These are phyloP conservation scores for Channa argus DNA, from an alignment of 2,113 vertebrate genomes.

Conservation along the genomic window DNA sequence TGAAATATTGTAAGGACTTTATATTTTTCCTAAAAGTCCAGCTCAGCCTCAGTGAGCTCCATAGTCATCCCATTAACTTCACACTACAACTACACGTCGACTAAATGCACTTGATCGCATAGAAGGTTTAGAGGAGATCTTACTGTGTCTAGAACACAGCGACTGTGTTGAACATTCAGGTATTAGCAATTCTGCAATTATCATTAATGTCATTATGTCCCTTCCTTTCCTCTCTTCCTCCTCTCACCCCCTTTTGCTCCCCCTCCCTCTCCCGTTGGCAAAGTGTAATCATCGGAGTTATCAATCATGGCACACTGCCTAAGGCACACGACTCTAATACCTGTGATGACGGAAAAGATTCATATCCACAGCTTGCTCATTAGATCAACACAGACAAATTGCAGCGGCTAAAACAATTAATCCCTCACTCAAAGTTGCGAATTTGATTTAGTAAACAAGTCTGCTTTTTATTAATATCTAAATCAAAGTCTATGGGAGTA, in stretches of 20 bases:
- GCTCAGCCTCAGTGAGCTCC: background rate
- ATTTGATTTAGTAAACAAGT: too few relatives aligned
- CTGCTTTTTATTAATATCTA: too few relatives aligned
- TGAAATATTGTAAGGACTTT: background rate
- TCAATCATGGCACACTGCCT: slow-evolving; percentile 67
- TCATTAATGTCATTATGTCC: slow-evolving; percentile 66
- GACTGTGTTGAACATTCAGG: slow-evolving; percentile 43
- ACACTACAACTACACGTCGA: background rate
- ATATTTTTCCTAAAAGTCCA: too few relatives aligned
- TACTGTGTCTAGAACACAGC: slow-evolving; percentile 15
- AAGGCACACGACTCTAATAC: slow-evolving; percentile 54
- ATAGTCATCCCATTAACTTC: background rate
- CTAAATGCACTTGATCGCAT: slow-evolving; percentile 2
- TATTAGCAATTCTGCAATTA: slow-evolving; percentile 72
- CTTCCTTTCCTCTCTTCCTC: slow-evolving; percentile 44
- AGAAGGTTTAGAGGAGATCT: slow-evolving; percentile 17
- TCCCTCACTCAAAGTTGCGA: slow-evolving; percentile 42
- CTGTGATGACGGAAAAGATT: slow-evolving; percentile 67
- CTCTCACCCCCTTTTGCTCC: slow-evolving; percentile 24
- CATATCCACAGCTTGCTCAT: slow-evolving; percentile 19
- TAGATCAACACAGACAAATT: too few relatives aligned
- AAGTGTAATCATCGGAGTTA: slow-evolving; percentile 69
- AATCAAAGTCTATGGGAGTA: background rate
- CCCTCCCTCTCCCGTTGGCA: slow-evolving; percentile 58
- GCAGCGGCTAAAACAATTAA: slow-evolving; percentile 60